Conservation (phyloP, 2,113 vertebrate species). For the Cervus canadensis region DNA sequence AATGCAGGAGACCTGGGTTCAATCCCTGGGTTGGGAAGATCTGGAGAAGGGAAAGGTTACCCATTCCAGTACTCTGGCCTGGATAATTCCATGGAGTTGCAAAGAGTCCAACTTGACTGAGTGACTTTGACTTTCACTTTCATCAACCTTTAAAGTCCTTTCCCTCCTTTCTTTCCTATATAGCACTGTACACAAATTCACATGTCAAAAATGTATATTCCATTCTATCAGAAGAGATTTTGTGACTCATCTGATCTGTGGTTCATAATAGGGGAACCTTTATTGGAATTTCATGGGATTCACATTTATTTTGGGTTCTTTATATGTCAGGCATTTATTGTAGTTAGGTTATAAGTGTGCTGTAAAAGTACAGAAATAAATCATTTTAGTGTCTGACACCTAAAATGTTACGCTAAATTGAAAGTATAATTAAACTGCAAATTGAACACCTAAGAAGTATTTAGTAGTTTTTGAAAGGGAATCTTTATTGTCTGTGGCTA, state of each 20-base stretch:
- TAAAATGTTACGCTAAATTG: conserved; percentile 24
- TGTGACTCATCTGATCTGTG: not conserved
- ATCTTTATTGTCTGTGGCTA: not conserved
- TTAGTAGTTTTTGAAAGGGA: conserved; percentile 30
- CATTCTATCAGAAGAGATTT: not conserved
- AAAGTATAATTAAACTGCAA: conserved; percentile 24
- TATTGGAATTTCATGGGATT: conserved; percentile 33
- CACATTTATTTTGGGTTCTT: conserved; percentile 37
- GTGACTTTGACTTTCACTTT: not conserved
- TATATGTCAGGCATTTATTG: not conserved
- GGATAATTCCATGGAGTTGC: not conserved
- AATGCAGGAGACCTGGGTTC: not conserved
- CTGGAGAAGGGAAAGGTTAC: not conserved
- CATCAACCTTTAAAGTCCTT: not conserved
- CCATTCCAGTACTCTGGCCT: not conserved
- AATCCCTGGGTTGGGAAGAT: not conserved
- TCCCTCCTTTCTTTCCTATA: not conserved
- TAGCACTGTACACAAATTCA: not conserved
- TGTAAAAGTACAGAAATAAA: conserved; percentile 35
- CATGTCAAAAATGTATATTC: conserved; percentile 20
- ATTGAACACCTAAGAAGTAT: not conserved
- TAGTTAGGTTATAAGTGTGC: not conserved
- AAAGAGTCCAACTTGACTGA: not conserved
- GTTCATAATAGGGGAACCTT: conserved; percentile 10
- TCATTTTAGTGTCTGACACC: not conserved